Evolutionary conservation across 1,140 invertebrate genomes (phyloP), one percentile per base, ranked within the genome.

Genomic region (Drosophila saltans): DNA sequence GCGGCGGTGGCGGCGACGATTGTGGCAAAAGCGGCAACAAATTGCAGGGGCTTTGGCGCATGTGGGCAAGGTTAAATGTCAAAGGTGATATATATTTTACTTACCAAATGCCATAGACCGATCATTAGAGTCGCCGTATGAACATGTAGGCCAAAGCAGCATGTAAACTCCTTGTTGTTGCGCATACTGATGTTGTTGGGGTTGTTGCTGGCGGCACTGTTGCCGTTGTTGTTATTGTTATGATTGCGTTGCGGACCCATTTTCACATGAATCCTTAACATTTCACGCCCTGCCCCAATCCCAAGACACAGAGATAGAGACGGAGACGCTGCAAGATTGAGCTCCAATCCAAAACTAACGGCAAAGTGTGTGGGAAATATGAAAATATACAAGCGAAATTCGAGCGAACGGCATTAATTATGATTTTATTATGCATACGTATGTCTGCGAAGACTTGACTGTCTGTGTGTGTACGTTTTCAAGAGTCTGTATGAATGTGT

Each of bases 111-210:
- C 95, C 96, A 96, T 82, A 96, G 93, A 82, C 96, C 97, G 68
- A 97, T 94, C 67, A 96, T 93, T 60, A 97, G 95, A 9, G 96
- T 97, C 26, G 96, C 96, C 40, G 96, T 97, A 69, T 96, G 94
- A 11, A 97, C 97, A 93, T 97, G 97, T 36, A 96, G 94, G 86
- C 96, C 97, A 80, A 96, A 95, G 85, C 95, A 96, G 92, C 96
- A 97, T 68, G 94, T 94, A 95, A 96, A 96, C 86, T 96, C 95
- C 78, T 92, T 92, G 68, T 94, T 95, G 75, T 93, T 93, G 26
- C 80, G 73, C 56, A 62, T 56, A 41, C 33, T 69, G 39, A 33
- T 64, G 24, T 39, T 67, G 56, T 45, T 74, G 33, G 48, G 40
- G 52, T 55, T 69, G 41, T 55, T 66, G 55, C 57, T 66, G 10